A percentile compares a stretch with the other conserved stretches of the same genome.
Evolutionary conservation across 2,888 invertebrate genomes (phyloP).

Genomic region (Mimas tiliae): DNA sequence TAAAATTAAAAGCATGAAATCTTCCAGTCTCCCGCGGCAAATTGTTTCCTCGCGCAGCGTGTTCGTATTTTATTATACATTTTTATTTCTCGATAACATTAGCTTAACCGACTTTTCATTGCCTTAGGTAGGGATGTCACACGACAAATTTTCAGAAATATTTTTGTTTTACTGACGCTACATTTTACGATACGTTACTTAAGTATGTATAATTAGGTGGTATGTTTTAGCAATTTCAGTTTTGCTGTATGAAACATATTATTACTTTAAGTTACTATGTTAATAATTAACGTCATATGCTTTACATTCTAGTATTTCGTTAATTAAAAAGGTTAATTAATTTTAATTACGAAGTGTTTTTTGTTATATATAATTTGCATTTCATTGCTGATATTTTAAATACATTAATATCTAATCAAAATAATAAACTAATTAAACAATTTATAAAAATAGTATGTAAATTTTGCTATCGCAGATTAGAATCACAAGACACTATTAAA

Average conservation of each 20-base stretch:
- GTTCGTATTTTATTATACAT: conserved; percentile 85
- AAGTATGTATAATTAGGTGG: background rate
- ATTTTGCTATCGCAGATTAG: background rate
- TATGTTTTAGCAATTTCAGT: background rate
- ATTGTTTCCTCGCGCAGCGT: conserved; percentile 84
- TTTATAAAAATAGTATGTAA: conserved; percentile 1
- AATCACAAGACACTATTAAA: conserved; percentile 5
- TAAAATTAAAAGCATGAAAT: conserved; percentile 71
- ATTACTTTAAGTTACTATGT: background rate
- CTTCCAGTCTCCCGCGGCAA: conserved; percentile 83
- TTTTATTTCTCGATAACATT: conserved; percentile 85
- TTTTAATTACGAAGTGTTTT: background rate
- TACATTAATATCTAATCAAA: background rate
- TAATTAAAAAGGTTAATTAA: background rate
- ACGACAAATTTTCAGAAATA: conserved; percentile 36
- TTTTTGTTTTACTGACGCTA: conserved; percentile 51
- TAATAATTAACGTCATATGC: background rate
- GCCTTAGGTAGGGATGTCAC: conserved; percentile 78
- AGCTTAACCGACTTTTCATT: conserved; percentile 85
- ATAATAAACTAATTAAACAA: background rate
- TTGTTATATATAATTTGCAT: background rate
- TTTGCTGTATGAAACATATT: background rate
- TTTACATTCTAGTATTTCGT: background rate
- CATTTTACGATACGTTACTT: background rate
- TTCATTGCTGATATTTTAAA: background rate